Conservation (phyloP, 2,797 vertebrate genomes). For the Coendou prehensilis region DNA sequence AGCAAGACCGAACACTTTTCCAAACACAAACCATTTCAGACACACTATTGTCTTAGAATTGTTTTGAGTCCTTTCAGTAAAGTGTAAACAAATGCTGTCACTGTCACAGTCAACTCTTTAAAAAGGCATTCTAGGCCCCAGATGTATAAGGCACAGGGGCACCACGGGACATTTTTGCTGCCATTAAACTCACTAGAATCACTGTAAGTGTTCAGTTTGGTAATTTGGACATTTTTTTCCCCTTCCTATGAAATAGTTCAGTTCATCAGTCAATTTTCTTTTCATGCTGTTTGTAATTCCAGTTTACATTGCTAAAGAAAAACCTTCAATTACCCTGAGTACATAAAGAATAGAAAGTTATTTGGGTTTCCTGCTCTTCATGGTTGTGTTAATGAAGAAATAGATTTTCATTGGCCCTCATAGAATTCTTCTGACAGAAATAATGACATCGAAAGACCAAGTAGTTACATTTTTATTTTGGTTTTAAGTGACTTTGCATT, state of each 20-base stretch:
- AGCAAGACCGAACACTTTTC: background rate
- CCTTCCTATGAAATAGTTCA: constrained; percentile 36
- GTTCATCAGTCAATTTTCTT: constrained; percentile 17
- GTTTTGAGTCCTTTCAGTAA: constrained; percentile 35
- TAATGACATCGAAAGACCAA: constrained; percentile 49
- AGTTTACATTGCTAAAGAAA: constrained; percentile 54
- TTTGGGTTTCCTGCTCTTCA: constrained; percentile 5
- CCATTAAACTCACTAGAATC: background rate
- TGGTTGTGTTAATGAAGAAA: constrained; percentile 46
- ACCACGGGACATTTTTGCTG: background rate
- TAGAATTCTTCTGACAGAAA: constrained; percentile 58
- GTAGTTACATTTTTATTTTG: constrained; percentile 46
- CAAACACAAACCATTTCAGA: background rate
- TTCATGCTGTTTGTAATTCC: constrained; percentile 44
- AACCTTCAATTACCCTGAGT: constrained; percentile 58
- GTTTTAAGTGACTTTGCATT: constrained; percentile 62
- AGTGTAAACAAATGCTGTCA: background rate
- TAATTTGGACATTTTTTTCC: background rate
- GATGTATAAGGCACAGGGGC: background rate
- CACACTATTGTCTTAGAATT: background rate
- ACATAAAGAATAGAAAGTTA: constrained; percentile 66
- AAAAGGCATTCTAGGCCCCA: background rate
- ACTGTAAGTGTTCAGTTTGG: background rate
- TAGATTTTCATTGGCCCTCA: constrained; percentile 63
- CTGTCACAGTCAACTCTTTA: background rate